Evolutionary conservation across 2,797 vertebrate genomes (phyloP).

Genomic region (Zenarchopterus dispar): DNA sequence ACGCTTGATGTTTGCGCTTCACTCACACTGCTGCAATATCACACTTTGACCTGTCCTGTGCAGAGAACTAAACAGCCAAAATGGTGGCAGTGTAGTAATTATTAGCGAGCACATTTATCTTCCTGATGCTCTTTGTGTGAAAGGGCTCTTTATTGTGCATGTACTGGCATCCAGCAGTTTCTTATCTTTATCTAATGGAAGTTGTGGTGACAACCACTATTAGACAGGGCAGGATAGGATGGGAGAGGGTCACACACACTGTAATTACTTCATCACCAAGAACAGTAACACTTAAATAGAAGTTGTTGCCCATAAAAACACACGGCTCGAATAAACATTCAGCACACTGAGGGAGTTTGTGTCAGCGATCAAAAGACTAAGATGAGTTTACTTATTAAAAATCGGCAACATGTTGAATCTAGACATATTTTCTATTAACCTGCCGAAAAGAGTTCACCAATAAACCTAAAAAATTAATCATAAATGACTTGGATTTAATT

Average conservation of each 20-base stretch:
- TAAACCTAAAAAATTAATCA: constrained; percentile 25
- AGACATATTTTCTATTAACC: constrained; percentile 3
- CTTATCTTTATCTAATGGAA: constrained; percentile 87
- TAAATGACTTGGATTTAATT: constrained; percentile 39
- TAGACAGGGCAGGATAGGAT: constrained; percentile 80
- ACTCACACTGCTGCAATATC: constrained; percentile 38
- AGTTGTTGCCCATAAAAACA: constrained; percentile 58
- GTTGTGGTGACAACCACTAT: constrained; percentile 86
- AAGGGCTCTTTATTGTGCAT: constrained; percentile 67
- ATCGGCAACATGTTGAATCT: neutral
- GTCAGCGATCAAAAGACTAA: constrained; percentile 1
- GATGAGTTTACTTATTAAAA: constrained; percentile 11
- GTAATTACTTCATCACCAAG: constrained; percentile 84
- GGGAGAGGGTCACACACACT: constrained; percentile 74
- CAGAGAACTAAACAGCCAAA: constrained; percentile 51
- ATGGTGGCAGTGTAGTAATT: constrained; percentile 59
- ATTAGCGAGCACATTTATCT: constrained; percentile 77
- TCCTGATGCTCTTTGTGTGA: constrained; percentile 54
- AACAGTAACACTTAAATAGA: constrained; percentile 74
- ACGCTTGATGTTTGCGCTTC: too few relatives aligned
- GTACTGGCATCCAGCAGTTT: constrained; percentile 74
- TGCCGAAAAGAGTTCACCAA: constrained; percentile 3
- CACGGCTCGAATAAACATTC: constrained; percentile 35
- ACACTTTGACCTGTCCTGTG: constrained; percentile 38
- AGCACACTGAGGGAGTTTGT: constrained; percentile 21